Evolutionary conservation across 2,888 invertebrate genomes (phyloP).

Genomic region (Apamea anceps): DNA sequence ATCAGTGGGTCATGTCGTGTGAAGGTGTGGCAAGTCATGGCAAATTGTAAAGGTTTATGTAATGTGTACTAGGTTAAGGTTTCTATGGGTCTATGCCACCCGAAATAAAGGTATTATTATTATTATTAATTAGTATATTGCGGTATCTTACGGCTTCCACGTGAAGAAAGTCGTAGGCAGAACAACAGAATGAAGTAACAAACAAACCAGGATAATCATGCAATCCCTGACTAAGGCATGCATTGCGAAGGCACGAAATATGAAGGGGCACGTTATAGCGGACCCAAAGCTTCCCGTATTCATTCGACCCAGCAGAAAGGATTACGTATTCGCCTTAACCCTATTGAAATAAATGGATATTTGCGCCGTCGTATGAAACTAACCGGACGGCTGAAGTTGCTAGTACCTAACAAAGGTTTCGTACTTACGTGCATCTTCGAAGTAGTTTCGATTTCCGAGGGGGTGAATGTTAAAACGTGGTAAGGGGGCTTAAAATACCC

Average conservation of each 20-base stretch:
- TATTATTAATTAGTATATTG: too few species aligned
- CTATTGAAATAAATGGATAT: constrained; percentile 71
- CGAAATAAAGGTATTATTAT: too few species aligned
- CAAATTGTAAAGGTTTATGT: too few species aligned
- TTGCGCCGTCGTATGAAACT: constrained; percentile 63
- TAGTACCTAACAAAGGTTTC: constrained; percentile 50
- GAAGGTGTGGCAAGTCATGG: too few species aligned
- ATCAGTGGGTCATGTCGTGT: too few species aligned
- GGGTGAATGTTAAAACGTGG: constrained; percentile 37
- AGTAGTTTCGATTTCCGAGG: constrained; percentile 30
- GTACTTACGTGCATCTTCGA: constrained; percentile 39
- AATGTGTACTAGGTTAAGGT: too few species aligned
- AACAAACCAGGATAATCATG: constrained; percentile 50
- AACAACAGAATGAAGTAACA: constrained; percentile 15
- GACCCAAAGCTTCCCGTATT: constrained; percentile 60
- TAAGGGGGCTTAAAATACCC: constrained; percentile 11
- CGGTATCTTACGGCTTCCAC: background rate
- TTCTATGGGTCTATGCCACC: too few species aligned
- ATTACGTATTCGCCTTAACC: constrained; percentile 60
- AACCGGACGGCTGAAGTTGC: constrained; percentile 56
- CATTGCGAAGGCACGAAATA: constrained; percentile 62
- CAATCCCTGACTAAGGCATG: constrained; percentile 49
- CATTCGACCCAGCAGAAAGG: constrained; percentile 56
- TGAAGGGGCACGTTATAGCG: constrained; percentile 62
- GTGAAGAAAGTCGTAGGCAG: too few species aligned